Base-by-base conservation (phyloP, 2,888 invertebrate genomes). In the Dolomedes plantarius region DNA sequence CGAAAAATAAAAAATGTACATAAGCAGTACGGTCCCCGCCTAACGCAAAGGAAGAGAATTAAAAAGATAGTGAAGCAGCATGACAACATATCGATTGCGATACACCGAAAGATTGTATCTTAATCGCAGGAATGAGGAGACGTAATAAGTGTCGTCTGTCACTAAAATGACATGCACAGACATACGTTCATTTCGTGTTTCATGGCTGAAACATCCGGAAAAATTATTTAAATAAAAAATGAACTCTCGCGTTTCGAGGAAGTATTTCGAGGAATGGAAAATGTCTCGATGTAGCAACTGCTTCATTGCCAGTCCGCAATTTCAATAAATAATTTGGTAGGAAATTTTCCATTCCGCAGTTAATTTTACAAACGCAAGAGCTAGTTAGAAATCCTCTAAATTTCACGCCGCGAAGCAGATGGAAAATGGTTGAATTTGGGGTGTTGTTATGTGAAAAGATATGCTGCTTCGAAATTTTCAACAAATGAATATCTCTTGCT, bases 61-160 rank as follows among this genome's bases (percentile, higher is more conserved):
- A 39, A 68, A 68, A 68, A 16, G 68, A 36, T 68, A 32, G 13
- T 3, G 28, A 9, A 62, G 27, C 0, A 28, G 28, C 23, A 68
- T 6, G 36, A 23, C 36, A 68, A 7, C 19, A 68, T 36, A 68
- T 68, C 19, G 68, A 68, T 68, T 39, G 27, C 68, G 32, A 36
- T 19, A 19, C 68, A 23, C 19, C 68, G 68, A 68, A 68, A 68
- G 36, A 68, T 68, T 9, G 36, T 36, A 23, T 36, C 19, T 36
- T 68, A 68, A 68, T 68, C 36, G 36, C 68, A 65, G 29, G 41
- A 65, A 64, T 11, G 31, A 32, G 32, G 36, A 64, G 29, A 41
- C 2, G 64, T 65, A 65, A 75, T 65, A 65, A 41, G 75, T 65
- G 75, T 75, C 65, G 64, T 65, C 65, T 75, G 75, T 75, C 75